These are phyloP conservation scores for Caenorhabditis sp. DNA, from an alignment of 2,888 invertebrate species.

Conservation along the genomic window DNA sequence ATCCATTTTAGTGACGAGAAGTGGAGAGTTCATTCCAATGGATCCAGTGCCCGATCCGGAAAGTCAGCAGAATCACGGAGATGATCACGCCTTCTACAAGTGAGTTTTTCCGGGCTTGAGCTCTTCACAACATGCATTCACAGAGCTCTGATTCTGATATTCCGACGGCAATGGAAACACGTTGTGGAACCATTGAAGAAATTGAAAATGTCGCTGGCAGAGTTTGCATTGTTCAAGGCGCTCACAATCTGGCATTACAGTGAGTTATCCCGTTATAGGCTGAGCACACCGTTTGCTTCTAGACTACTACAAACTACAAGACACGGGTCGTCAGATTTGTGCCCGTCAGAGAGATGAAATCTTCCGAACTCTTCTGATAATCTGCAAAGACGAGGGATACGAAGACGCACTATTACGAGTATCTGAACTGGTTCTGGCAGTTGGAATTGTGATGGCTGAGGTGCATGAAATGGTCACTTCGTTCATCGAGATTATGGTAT, in stretches of 20 bases:
- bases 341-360: slow-evolving; percentile 58
- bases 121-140: background rate
- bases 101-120: background rate
- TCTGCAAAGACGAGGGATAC: slow-evolving; percentile 57
- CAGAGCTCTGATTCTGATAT: slow-evolving; percentile 36
- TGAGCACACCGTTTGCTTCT: background rate
- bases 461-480: slow-evolving; percentile 54
- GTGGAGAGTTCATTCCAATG: slow-evolving; percentile 45
- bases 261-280: slow-evolving; percentile 2
- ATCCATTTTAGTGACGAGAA: slow-evolving; percentile 28
- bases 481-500: slow-evolving; percentile 45
- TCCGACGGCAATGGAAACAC: slow-evolving; percentile 50
- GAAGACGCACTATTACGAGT: slow-evolving; percentile 44
- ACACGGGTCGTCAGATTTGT: slow-evolving; percentile 47
- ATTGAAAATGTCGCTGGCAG: slow-evolving; percentile 48
- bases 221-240: slow-evolving; percentile 59
- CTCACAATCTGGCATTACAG: slow-evolving; percentile 63
- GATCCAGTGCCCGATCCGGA: slow-evolving; percentile 41
- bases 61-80: background rate
- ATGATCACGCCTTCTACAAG: slow-evolving; percentile 36
- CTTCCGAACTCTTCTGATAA: slow-evolving; percentile 38
- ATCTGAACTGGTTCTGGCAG: slow-evolving; percentile 49
- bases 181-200: slow-evolving; percentile 44
- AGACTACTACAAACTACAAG: slow-evolving; percentile 62
- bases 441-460: slow-evolving; percentile 53